Evolutionary conservation across 2,888 invertebrate genomes (phyloP).

Genomic region (Cantharis lateralis): DNA sequence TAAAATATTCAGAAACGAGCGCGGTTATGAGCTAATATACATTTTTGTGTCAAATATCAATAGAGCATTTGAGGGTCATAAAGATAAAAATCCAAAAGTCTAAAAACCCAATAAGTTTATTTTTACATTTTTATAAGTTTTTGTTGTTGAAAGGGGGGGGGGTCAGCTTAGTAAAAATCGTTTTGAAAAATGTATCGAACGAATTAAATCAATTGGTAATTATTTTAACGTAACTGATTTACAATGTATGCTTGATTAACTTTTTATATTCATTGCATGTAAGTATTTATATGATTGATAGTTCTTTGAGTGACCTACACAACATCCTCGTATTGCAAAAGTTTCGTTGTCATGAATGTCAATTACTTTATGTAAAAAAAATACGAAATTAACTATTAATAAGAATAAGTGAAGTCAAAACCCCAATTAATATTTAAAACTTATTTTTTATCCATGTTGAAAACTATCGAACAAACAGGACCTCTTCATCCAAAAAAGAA

Average conservation of each 20-base stretch:
- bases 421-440: too few relatives aligned
- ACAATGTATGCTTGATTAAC: neutral
- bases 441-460: too few relatives aligned
- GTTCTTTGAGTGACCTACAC: neutral
- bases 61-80: neutral
- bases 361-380: neutral
- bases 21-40: neutral
- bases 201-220: neutral
- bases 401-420: neutral
- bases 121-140: too few relatives aligned
- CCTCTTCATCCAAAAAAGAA: neutral
- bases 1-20: neutral
- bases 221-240: neutral
- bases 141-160: too few relatives aligned
- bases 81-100: neutral
- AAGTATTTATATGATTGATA: neutral
- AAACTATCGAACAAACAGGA: neutral
- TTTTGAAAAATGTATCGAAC: neutral
- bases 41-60: neutral
- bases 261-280: neutral
- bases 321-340: neutral
- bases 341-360: neutral
- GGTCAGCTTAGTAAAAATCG: neutral
- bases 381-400: neutral
- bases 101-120: too few relatives aligned